A percentile compares a stretch with the other conserved stretches of the same genome.
phyloP scores from a whole-genome alignment of 2,113 vertebrate genomes.

The Pterocles gutturalis region DNA sequence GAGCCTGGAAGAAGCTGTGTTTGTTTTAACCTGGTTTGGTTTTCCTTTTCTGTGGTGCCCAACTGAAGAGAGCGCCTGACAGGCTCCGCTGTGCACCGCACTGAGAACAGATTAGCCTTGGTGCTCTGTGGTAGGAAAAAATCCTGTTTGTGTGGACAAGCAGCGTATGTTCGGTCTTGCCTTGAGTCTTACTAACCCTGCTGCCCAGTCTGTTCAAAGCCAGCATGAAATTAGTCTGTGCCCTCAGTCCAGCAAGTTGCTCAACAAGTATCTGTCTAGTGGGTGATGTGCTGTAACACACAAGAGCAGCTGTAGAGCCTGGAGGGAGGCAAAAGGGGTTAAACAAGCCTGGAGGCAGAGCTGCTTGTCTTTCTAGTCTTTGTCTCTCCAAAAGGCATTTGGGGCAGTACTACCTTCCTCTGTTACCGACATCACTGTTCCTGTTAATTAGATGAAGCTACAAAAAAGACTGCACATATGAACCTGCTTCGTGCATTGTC shows the following conservation, averaged over 20 bases:
- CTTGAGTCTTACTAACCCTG: background rate
- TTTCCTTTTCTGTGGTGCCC: conserved; percentile 23
- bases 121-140: background rate
- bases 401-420: background rate
- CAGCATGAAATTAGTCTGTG: background rate
- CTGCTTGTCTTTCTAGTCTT: background rate
- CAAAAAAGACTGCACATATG: background rate
- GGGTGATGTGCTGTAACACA: background rate
- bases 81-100: background rate
- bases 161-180: background rate
- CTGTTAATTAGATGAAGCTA: background rate
- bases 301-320: background rate
- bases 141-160: background rate
- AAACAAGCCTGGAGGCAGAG: background rate
- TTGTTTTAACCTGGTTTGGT: conserved; percentile 28
- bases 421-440: background rate
- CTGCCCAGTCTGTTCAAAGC: background rate
- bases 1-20: background rate
- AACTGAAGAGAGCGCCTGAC: background rate
- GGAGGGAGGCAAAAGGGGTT: background rate
- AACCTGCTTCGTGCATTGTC: background rate
- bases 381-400: background rate
- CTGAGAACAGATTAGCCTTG: background rate
- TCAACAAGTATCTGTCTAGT: background rate
- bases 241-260: background rate